Evolutionary conservation across 1,140 invertebrate genomes (phyloP).

Genomic region (Sitophilus oryzae): DNA sequence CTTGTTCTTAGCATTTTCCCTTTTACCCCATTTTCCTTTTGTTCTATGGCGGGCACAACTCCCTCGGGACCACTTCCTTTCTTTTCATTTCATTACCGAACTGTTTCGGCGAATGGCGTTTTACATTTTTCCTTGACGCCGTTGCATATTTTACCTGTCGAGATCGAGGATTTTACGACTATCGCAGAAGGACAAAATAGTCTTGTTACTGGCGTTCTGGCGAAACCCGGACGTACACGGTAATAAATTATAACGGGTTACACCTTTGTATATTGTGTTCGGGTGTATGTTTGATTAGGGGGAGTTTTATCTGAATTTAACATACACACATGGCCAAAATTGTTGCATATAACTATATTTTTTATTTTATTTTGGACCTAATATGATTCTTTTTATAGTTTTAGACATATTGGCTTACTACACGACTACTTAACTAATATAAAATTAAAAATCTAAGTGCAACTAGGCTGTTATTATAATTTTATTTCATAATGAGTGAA

Average conservation of each 20-base stretch:
- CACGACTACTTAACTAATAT: too few relatives aligned
- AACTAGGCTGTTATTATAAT: too few relatives aligned
- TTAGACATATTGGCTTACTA: too few relatives aligned
- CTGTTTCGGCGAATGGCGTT: conserved; percentile 2
- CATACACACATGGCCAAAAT: too few relatives aligned
- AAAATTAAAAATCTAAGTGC: too few relatives aligned
- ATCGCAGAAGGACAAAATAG: conserved; percentile 6
- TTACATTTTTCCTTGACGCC: not conserved
- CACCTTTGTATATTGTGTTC: not conserved
- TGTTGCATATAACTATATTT: too few relatives aligned
- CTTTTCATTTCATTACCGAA: not conserved
- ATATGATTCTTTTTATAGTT: too few relatives aligned
- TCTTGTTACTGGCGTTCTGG: conserved; percentile 1
- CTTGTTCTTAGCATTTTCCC: too few relatives aligned
- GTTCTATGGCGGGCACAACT: not conserved
- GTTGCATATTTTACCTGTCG: conserved; percentile 7
- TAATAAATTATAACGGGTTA: conserved; percentile 2
- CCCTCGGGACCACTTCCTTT: not conserved
- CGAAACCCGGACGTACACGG: not conserved
- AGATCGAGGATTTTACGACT: not conserved
- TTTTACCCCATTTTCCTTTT: too few relatives aligned
- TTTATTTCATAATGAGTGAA: too few relatives aligned
- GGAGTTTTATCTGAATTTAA: not conserved
- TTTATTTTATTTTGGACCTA: too few relatives aligned
- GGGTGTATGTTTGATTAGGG: not conserved